Conservation (phyloP, 2,888 invertebrate species). For the Cotesia congregata region DNA sequence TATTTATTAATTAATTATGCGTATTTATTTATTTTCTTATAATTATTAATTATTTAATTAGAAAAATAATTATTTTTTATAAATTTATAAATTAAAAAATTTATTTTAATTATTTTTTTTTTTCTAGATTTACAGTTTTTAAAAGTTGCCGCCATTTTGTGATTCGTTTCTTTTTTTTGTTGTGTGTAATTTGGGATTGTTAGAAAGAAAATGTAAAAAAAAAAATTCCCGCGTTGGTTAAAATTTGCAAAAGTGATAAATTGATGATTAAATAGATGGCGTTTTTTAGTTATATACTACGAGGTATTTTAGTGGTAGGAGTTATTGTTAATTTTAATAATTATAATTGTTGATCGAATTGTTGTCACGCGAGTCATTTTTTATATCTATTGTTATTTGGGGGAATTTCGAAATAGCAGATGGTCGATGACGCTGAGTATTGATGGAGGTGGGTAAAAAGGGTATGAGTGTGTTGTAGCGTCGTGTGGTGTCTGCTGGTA, state of each 20-base stretch:
- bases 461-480: neutral
- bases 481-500: neutral
- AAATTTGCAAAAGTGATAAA: neutral
- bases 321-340: neutral
- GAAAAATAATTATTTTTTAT: neutral
- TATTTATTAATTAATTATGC: too few species aligned
- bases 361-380: neutral
- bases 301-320: neutral
- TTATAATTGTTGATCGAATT: too few species aligned
- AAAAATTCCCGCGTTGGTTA: slow-evolving; percentile 26
- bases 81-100: neutral
- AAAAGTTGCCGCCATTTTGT: neutral
- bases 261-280: slow-evolving; percentile 4
- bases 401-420: neutral
- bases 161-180: neutral
- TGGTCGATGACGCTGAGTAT: neutral
- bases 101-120: neutral
- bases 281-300: neutral
- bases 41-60: too few species aligned
- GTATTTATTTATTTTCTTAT: too few species aligned
- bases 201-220: neutral
- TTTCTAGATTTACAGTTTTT: neutral
- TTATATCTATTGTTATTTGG: slow-evolving; percentile 3
- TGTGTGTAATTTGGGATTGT: neutral
- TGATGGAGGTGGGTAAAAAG: neutral